phyloP scores from a whole-genome alignment of 2,797 vertebrate genomes.

The Spheniscus humboldti region DNA sequence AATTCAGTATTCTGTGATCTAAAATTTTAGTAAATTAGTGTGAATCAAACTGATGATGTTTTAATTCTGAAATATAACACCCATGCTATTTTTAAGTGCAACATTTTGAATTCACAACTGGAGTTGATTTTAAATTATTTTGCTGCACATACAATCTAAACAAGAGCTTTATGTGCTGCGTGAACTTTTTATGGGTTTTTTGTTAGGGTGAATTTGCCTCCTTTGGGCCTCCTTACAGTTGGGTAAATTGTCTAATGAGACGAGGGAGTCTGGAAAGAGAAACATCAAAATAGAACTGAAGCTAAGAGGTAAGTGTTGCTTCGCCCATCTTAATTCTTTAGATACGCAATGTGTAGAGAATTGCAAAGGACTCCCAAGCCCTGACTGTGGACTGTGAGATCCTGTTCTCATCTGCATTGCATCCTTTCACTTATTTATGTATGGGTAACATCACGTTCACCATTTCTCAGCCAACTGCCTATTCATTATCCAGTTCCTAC shows the following conservation, averaged over 20 bases:
- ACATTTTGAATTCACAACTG: neutral
- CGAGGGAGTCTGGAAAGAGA: neutral
- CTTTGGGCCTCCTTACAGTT: neutral
- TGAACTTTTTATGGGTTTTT: neutral
- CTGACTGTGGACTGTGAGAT: neutral
- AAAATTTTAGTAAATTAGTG: neutral
- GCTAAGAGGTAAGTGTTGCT: neutral
- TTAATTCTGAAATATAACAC: neutral
- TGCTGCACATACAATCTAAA: neutral
- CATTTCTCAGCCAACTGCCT: neutral
- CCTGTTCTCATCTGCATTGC: neutral
- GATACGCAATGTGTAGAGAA: rapidly evolving
- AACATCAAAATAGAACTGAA: neutral
- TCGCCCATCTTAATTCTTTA: neutral
- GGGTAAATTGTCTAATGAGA: neutral
- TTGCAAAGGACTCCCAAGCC: neutral
- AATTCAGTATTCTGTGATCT: neutral
- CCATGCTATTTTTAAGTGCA: neutral
- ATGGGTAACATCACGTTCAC: neutral
- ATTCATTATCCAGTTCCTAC: neutral
- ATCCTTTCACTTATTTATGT: neutral
- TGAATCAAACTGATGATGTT: neutral
- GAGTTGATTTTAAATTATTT: neutral
- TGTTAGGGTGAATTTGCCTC: neutral
- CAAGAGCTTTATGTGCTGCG: neutral